Conservation (phyloP, 2,113 vertebrate genomes). For the Pionites leucogaster region DNA sequence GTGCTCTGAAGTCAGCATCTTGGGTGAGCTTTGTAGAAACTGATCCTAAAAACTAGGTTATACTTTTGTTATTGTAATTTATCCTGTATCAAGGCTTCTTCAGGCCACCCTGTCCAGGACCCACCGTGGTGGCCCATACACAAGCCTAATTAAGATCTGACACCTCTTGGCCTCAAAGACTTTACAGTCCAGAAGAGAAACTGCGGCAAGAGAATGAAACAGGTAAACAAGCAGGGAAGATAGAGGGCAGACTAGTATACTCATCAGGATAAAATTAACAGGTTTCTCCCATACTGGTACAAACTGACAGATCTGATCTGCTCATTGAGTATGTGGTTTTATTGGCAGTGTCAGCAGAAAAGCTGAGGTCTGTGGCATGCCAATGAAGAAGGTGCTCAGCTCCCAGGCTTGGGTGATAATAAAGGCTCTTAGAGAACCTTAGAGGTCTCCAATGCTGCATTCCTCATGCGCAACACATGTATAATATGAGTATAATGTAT, state of each 20-base stretch:
- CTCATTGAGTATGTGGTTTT: not conserved
- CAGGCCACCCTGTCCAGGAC: not conserved
- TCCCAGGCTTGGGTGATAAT: not conserved
- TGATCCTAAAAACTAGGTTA: not conserved
- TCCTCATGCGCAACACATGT: not conserved
- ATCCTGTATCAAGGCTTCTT: not conserved
- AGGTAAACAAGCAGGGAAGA: not conserved
- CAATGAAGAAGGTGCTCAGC: not conserved
- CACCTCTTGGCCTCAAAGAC: not conserved
- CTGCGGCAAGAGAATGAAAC: not conserved
- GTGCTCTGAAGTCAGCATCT: not conserved
- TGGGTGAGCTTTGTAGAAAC: not conserved
- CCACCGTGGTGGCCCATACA: not conserved
- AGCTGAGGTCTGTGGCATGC: not conserved
- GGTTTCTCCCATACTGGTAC: not conserved
- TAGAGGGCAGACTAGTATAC: not conserved
- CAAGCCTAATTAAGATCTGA: not conserved
- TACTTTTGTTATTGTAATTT: not conserved
- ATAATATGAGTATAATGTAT: rapidly evolving
- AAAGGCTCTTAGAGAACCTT: not conserved
- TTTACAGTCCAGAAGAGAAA: not conserved
- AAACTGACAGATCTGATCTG: not conserved
- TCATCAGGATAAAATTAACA: not conserved
- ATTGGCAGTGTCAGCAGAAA: not conserved
- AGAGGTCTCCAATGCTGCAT: not conserved